Base-by-base conservation (phyloP, 92 coral and sea anemone species). In the Heteractis magnifica region DNA sequence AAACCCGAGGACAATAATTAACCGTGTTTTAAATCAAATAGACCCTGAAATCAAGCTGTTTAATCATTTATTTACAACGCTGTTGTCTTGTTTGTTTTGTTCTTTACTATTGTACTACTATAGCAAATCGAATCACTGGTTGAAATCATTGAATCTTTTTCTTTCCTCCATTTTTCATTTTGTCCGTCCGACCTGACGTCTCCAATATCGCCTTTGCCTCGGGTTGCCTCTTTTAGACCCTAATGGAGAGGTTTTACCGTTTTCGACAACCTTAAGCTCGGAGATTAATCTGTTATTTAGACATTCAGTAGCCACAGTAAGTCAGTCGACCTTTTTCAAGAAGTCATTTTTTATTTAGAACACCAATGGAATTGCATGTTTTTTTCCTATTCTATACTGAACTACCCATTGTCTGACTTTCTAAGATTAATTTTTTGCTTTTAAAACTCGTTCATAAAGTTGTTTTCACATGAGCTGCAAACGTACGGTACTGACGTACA, bases 261-360 rank as follows among this genome's bases (percentile, higher is more conserved):
- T 68, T 68, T 62, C 23, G 23, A 64, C 71, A 64, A 68, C 73
- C 73, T 19, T 68, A 8, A 68, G 23, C 49, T 68, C 49, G 16
- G 49, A 68, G 6, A 6, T 20, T 10, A 65, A 2, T 65, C 72
- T 68, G 70, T 26, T 11, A 26, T 68, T 34, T 68, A 68, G 73
- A 68, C 73, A 68, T 68, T 68, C 73, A 68, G 73, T 68, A 7
- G 73, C 73, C 73, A 68, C 5, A 68, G 41, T 20, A 4, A 68
- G 16, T 8, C 44, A 68, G 73, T 68, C 73, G 49, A 13, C 44
- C 23, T 26, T n/a, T 64, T 64, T 5, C 10, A 26, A 20, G 19
- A n/a, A 21, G 44, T 34, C 44, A 34, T 34, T 34, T 34, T 8
- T 53, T 8, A 8, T 53, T 53, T 53, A 53, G 58, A 53, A 53